These are phyloP conservation scores for Martes martes DNA, from an alignment of 2,113 vertebrate species.

Conservation along the genomic window DNA sequence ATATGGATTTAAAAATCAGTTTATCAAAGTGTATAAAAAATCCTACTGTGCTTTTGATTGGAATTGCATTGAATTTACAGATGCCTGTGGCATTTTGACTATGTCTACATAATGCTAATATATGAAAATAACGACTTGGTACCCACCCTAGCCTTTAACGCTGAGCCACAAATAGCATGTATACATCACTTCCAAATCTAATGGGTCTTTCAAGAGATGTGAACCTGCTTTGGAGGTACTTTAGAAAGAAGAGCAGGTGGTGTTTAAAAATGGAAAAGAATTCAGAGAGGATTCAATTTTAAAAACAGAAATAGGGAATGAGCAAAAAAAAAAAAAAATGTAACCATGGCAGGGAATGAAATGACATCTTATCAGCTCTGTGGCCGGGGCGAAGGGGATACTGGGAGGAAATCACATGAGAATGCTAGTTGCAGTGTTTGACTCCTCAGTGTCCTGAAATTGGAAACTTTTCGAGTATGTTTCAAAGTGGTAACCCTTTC, in stretches of 20 bases:
- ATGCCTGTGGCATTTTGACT: background rate
- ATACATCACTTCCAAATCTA: constrained; percentile 34
- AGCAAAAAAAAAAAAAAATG: background rate
- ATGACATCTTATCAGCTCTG: constrained; percentile 61
- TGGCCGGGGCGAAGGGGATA: background rate
- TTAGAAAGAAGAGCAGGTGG: constrained; percentile 65
- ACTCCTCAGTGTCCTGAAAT: constrained; percentile 61
- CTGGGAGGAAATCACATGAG: constrained; percentile 4
- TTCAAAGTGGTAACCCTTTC: constrained; percentile 73
- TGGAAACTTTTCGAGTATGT: constrained; percentile 65
- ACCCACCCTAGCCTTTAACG: background rate
- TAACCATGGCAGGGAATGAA: constrained; percentile 55
- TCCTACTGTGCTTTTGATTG: background rate
- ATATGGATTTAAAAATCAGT: background rate
- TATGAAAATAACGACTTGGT: background rate
- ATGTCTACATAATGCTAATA: background rate
- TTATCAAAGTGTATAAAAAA: constrained; percentile 6
- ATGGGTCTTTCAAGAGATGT: constrained; percentile 29
- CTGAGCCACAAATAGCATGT: constrained; percentile 26
- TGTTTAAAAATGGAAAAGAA: constrained; percentile 71
- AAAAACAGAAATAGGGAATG: constrained; percentile 61
- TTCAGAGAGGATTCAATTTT: constrained; percentile 65
- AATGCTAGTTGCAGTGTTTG: constrained; percentile 7
- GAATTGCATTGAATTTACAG: constrained; percentile 1
- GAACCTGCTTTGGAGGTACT: constrained; percentile 51